These are phyloP conservation scores for Coracopsis vasa DNA, from an alignment of 2,113 vertebrate species.

Conservation along the genomic window DNA sequence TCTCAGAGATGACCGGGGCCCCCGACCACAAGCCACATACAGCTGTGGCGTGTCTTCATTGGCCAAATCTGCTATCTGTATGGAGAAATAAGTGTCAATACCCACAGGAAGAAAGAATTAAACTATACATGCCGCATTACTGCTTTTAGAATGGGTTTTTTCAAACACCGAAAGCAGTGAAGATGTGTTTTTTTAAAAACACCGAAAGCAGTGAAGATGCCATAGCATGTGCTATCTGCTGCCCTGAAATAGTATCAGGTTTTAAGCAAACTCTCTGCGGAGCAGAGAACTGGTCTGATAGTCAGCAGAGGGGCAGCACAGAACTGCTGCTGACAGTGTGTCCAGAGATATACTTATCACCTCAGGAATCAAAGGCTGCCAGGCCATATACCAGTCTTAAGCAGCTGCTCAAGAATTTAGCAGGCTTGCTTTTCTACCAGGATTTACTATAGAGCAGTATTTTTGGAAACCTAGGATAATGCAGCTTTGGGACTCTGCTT, in stretches of 20 bases:
- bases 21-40: constrained; percentile 93
- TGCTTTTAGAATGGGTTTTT: background rate
- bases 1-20: constrained; percentile 90
- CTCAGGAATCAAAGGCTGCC: background rate
- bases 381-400: background rate
- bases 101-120: fast-evolving
- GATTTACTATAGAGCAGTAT: background rate
- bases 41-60: constrained; percentile 98
- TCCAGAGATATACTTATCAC: background rate
- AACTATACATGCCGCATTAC: background rate
- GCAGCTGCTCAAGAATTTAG: background rate
- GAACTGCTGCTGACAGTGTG: background rate
- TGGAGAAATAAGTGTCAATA: background rate
- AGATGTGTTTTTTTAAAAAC: background rate
- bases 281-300: background rate
- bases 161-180: background rate
- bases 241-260: background rate
- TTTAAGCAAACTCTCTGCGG: background rate
- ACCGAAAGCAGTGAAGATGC: background rate
- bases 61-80: constrained; percentile 95
- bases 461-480: background rate
- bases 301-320: background rate
- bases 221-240: background rate
- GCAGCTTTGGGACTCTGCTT: background rate
- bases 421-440: background rate